Conservation (phyloP, 2,797 vertebrate species). For the Rhodeus uyekii region DNA sequence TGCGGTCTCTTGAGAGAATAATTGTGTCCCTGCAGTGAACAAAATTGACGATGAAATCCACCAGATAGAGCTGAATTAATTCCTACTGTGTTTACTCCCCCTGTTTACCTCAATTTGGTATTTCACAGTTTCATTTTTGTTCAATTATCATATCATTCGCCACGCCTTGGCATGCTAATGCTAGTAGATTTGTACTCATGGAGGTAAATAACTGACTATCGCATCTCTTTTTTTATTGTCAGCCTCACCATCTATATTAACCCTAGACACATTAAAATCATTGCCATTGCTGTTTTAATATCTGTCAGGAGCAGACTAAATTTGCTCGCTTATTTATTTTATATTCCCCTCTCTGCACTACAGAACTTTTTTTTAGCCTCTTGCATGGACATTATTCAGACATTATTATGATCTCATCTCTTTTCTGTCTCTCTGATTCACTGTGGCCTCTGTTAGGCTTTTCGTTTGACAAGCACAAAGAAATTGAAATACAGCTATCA, state of each 20-base stretch:
- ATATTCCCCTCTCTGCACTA: background rate
- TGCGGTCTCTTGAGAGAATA: constrained; percentile 54
- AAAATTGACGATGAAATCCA: constrained; percentile 55
- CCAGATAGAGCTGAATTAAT: constrained; percentile 57
- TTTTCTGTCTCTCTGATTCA: constrained; percentile 15
- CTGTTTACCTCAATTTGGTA: constrained; percentile 58
- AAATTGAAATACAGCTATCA: constrained; percentile 1
- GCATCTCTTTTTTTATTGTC: constrained; percentile 5
- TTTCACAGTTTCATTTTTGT: constrained; percentile 57
- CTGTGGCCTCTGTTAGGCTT: constrained; percentile 10
- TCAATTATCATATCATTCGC: constrained; percentile 52
- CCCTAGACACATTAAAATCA: constrained; percentile 21
- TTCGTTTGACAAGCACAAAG: constrained; percentile 30
- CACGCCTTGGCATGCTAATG: constrained; percentile 49
- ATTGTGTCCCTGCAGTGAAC: constrained; percentile 53
- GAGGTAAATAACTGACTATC: constrained; percentile 33
- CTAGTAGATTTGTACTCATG: constrained; percentile 30
- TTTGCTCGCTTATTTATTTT: constrained; percentile 8
- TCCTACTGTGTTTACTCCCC: constrained; percentile 50
- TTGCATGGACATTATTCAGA: constrained; percentile 8
- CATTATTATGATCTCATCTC: constrained; percentile 28
- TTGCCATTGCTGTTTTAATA: constrained; percentile 19
- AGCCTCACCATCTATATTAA: constrained; percentile 13
- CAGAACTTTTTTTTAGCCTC: constrained; percentile 9
- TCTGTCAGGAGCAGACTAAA: constrained; percentile 23